These are phyloP conservation scores for Patagioenas fasciata DNA, from an alignment of 2,113 vertebrate genomes.

Conservation along the genomic window DNA sequence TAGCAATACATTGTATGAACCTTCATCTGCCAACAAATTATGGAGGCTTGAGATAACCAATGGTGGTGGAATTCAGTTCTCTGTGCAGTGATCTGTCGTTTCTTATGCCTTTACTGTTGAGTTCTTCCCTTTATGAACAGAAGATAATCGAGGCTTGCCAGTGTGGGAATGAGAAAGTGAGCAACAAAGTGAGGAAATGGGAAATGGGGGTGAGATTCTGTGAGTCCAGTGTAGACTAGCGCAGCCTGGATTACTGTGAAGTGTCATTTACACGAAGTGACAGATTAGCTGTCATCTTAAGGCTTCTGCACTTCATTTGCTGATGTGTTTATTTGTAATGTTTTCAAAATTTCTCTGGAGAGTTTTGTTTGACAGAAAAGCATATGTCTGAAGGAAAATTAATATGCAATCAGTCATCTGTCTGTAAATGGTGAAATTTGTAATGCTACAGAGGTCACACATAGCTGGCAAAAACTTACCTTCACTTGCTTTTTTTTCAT, in stretches of 20 bases:
- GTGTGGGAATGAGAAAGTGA: not conserved
- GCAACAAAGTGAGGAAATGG: not conserved
- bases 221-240: not conserved
- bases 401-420: not conserved
- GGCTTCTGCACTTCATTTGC: not conserved
- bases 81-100: accelerated
- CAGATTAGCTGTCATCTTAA: not conserved
- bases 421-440: not conserved
- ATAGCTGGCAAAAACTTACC: not conserved
- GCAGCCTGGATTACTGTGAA: not conserved
- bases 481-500: not conserved
- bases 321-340: not conserved
- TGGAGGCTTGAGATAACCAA: not conserved
- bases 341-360: not conserved
- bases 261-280: not conserved
- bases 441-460: not conserved
- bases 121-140: not conserved
- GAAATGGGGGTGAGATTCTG: not conserved
- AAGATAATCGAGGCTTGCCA: not conserved
- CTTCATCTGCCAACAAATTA: not conserved
- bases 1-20: not conserved
- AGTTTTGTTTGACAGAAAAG: not conserved
- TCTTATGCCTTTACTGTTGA: not conserved
- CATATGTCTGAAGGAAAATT: not conserved
- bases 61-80: not conserved